Evolutionary conservation across 2,888 invertebrate genomes (phyloP).

Genomic region (Zhuqinia jingwanae): DNA sequence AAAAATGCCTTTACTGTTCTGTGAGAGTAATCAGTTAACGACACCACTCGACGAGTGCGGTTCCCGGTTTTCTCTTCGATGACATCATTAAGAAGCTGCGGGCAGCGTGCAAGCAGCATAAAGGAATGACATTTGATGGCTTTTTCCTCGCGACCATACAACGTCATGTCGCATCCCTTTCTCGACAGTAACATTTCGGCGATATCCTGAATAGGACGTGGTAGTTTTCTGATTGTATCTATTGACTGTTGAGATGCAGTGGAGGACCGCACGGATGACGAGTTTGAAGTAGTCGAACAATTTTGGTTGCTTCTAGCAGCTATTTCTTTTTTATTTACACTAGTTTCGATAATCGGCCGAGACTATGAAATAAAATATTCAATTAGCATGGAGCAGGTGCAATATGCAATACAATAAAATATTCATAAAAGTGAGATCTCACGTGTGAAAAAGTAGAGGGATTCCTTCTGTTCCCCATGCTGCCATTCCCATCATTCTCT

Average conservation of each 20-base stretch:
- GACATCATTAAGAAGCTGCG: slow-evolving; percentile 81
- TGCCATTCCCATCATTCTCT: too few species aligned
- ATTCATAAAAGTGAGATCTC: too few species aligned
- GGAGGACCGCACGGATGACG: neutral
- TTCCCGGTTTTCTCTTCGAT: slow-evolving; percentile 60
- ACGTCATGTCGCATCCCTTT: slow-evolving; percentile 80
- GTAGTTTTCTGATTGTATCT: neutral
- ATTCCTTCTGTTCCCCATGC: too few species aligned
- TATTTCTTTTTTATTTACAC: too few species aligned
- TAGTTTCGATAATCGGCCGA: too few species aligned
- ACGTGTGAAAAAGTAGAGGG: too few species aligned
- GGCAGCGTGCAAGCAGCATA: slow-evolving; percentile 81
- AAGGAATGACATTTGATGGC: slow-evolving; percentile 82
- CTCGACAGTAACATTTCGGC: slow-evolving; percentile 32
- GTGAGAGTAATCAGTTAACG: slow-evolving; percentile 71
- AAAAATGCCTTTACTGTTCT: slow-evolving; percentile 70
- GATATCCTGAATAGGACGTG: slow-evolving; percentile 47
- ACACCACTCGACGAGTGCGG: slow-evolving; percentile 41
- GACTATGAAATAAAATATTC: too few species aligned
- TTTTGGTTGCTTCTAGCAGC: too few species aligned
- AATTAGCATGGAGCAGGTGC: too few species aligned
- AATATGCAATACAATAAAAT: too few species aligned
- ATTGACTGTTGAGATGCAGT: neutral
- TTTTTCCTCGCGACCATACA: slow-evolving; percentile 81
- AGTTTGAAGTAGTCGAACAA: neutral